A percentile compares a stretch with the other conserved stretches of the same genome.
These are phyloP conservation scores for Arion vulgaris DNA, from an alignment of 1,140 invertebrate genomes.

Conservation along the genomic window DNA sequence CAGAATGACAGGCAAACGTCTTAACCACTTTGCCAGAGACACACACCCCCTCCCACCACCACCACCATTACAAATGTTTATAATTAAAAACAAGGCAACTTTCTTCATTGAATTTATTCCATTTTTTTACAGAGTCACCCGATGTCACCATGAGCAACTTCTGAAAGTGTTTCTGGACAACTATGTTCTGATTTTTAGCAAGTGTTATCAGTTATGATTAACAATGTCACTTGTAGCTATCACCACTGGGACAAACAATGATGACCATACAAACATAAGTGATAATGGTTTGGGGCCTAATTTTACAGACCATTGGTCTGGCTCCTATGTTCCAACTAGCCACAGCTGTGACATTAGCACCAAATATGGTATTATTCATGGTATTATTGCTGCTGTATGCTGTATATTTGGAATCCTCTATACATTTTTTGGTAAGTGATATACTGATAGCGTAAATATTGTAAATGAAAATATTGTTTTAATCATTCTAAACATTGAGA, in stretches of 20 bases:
- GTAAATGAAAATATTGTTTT: too few relatives aligned
- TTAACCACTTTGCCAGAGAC: too few relatives aligned
- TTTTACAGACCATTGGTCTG: not conserved
- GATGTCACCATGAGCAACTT: not conserved
- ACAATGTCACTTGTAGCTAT: conserved; percentile 23
- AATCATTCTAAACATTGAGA: too few relatives aligned
- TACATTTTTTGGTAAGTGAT: conserved; percentile 78
- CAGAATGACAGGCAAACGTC: too few relatives aligned
- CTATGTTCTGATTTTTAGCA: too few relatives aligned
- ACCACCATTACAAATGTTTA: too few relatives aligned
- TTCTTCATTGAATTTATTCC: too few relatives aligned
- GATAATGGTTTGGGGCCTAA: not conserved
- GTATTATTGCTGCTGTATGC: conserved; percentile 76
- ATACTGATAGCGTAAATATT: not conserved
- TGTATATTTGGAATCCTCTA: conserved; percentile 79
- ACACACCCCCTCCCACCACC: too few relatives aligned
- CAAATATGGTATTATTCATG: conserved; percentile 76
- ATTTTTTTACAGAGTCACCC: too few relatives aligned
- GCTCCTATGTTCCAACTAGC: not conserved
- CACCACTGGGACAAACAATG: not conserved
- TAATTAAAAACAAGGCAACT: too few relatives aligned
- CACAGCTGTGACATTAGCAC: conserved; percentile 69
- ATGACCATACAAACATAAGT: not conserved
- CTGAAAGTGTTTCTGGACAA: not conserved
- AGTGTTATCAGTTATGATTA: not conserved